Conservation (phyloP, 2,888 invertebrate species). For the Pristionchus fissidentatus region DNA sequence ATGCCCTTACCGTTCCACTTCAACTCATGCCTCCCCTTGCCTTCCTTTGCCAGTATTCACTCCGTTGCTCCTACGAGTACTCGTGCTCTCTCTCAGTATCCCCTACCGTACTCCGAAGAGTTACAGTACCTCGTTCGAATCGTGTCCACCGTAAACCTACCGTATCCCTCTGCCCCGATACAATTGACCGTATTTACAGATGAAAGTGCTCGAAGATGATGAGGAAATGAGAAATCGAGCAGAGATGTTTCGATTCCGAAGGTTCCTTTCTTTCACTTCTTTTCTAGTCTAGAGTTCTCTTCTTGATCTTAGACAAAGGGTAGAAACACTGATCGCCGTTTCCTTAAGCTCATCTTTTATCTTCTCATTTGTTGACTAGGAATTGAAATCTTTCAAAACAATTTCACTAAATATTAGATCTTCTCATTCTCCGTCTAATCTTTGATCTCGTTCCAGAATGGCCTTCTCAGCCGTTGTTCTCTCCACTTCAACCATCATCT, state of each 20-base stretch:
- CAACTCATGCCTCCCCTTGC: neutral
- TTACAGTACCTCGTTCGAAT: neutral
- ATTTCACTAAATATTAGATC: neutral
- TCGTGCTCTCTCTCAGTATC: neutral
- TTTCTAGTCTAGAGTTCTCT: too few species aligned
- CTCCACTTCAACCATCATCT: slow-evolving; percentile 73
- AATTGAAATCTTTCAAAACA: neutral
- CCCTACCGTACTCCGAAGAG: neutral
- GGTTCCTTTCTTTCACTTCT: neutral
- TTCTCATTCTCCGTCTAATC: neutral
- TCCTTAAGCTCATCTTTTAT: neutral
- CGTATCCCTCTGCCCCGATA: neutral
- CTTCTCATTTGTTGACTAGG: neutral
- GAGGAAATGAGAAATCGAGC: neutral
- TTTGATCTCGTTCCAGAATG: neutral
- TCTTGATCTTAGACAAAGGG: neutral
- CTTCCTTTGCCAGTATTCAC: neutral
- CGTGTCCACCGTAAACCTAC: neutral
- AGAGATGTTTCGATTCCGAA: slow-evolving; percentile 28
- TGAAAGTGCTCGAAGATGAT: slow-evolving; percentile 32
- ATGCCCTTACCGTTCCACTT: neutral
- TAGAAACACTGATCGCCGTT: too few species aligned
- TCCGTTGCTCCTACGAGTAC: neutral
- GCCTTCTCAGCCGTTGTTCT: slow-evolving; percentile 73
- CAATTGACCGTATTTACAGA: neutral